Evolutionary conservation across 2,888 invertebrate genomes (phyloP).

Genomic region (Aphodius sticticus): DNA sequence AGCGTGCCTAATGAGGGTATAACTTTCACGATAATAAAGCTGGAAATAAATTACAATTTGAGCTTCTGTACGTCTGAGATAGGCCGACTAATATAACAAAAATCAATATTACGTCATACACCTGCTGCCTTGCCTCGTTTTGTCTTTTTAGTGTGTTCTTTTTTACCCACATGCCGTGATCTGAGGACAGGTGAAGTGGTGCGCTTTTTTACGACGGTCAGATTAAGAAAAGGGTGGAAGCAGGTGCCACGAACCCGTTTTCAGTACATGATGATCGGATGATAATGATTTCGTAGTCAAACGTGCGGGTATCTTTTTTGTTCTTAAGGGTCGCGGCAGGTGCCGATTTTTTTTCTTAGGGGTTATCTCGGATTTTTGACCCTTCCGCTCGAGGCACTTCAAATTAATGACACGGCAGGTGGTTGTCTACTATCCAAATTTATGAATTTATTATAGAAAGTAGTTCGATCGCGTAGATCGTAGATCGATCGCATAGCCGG

Average conservation of each 20-base stretch:
- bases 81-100: neutral
- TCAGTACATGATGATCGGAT: neutral
- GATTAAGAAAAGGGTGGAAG: neutral
- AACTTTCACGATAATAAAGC: neutral
- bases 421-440: neutral
- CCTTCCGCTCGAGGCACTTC: neutral
- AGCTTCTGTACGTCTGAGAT: neutral
- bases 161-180: neutral
- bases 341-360: neutral
- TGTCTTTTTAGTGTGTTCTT: neutral
- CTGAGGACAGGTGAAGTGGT: neutral
- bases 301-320: neutral
- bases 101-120: neutral
- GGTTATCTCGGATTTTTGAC: neutral
- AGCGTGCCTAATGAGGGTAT: neutral
- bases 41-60: neutral
- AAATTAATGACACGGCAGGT: neutral
- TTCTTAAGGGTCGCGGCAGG: neutral
- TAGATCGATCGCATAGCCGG: no score
- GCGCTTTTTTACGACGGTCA: neutral
- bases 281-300: neutral
- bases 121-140: neutral
- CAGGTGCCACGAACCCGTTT: neutral
- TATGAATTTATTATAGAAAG: neutral
- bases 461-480: no score